These are phyloP conservation scores for Brenthis ino DNA, from an alignment of 2,888 invertebrate species.

Conservation along the genomic window DNA sequence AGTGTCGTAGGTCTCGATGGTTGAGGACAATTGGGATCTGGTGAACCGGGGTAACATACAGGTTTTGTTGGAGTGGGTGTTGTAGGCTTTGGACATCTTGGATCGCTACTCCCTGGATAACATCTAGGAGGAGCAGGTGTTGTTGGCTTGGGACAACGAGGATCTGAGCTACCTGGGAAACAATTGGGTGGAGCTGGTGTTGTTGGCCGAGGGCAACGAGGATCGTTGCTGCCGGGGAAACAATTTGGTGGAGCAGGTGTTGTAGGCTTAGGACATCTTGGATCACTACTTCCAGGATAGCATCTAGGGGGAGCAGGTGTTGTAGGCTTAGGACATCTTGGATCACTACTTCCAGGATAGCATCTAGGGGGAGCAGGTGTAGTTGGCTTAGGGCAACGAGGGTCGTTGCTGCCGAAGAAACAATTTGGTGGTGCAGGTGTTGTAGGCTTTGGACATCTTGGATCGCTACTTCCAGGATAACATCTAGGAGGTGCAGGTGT, in stretches of 20 bases:
- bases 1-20: slow-evolving; percentile 51
- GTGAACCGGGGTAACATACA: background rate
- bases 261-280: slow-evolving; percentile 51
- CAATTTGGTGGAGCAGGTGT: slow-evolving; percentile 33
- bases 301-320: slow-evolving; percentile 44
- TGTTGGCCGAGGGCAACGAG: slow-evolving; percentile 42
- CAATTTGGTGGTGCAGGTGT: slow-evolving; percentile 20
- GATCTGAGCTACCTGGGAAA: slow-evolving; percentile 20
- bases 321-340: slow-evolving; percentile 50
- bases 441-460: slow-evolving; percentile 37
- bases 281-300: slow-evolving; percentile 59
- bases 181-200: slow-evolving; percentile 20
- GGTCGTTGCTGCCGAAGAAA: slow-evolving; percentile 19
- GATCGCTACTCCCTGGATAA: slow-evolving; percentile 51
- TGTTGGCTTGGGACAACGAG: slow-evolving; percentile 19
- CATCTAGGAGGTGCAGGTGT: slow-evolving; percentile 33
- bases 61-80: too few relatives aligned
- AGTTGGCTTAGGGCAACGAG: slow-evolving; percentile 27
- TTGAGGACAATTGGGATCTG: slow-evolving; percentile 60
- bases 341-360: slow-evolving; percentile 56
- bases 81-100: slow-evolving; percentile 54
- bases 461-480: slow-evolving; percentile 35
- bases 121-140: slow-evolving; percentile 47
- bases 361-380: slow-evolving; percentile 45
- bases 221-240: slow-evolving; percentile 36